Evolutionary conservation across 2,113 vertebrate genomes (phyloP), one percentile per base, ranked within the genome.

Genomic region (Eurypyga helias): DNA sequence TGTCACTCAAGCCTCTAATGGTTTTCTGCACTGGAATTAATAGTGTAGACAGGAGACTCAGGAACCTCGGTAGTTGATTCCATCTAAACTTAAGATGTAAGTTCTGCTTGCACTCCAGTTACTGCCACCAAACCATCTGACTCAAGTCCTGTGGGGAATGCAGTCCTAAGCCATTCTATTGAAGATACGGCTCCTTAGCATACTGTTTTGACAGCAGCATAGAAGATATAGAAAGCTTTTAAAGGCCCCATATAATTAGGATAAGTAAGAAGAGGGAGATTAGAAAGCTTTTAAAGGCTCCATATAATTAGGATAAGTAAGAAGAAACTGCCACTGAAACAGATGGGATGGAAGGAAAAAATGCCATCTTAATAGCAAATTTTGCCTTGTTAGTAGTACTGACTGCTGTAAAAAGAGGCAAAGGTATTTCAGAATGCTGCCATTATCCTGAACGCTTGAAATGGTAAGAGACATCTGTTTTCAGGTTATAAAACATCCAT

Each of bases 221-320:
- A 79, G 69, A 95, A 95, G 86, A 91, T 61, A 31, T 51, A 89
- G 65, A 57, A 84, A 95, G 80, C 29, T 94, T 36, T 67, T 49
- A 81, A 86, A 18, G 61, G 60, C 52, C 78, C 65, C 17, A 15
- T 52, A 7, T 54, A 62, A 93, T 60, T 67, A 75, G 48, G 20
- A 12, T 36, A 95, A 79, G 75, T n/a, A 90, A 86, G 72, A 96
- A 89, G 64, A 31, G 0, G 3, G 79, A 75, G 45, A 93, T 92
- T 51, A 89, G 65, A 57, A 84, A 95, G 80, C 29, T 94, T 36
- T 67, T 49, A 81, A 86, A 19, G 61, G 60, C 52, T 81, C 65
- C 17, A 15, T 52, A 7, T 54, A 64, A 93, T 60, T 67, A 75
- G 48, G 20, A 12, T 36, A 95, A 79, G 75, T n/a, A 90, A 86